Conservation (phyloP, 2,888 invertebrate genomes). For the Sipunculus nudus region DNA sequence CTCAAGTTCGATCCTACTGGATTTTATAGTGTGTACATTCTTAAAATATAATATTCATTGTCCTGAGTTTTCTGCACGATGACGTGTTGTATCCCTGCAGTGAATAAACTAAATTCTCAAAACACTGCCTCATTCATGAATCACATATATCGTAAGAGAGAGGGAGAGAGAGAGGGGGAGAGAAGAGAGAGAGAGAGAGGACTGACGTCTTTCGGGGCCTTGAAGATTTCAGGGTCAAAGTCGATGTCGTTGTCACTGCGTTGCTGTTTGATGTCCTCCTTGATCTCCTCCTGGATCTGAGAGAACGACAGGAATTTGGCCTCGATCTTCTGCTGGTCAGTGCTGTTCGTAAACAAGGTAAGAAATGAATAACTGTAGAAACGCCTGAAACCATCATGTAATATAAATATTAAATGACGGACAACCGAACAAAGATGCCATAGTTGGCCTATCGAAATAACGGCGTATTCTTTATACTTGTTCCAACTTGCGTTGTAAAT, state of each 20-base stretch:
- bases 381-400: background rate
- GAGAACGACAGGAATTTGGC: constrained; percentile 49
- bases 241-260: constrained; percentile 52
- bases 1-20: too few species aligned
- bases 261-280: constrained; percentile 38
- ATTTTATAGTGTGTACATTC: background rate
- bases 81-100: too few species aligned
- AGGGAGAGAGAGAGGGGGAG: too few species aligned
- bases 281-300: constrained; percentile 48
- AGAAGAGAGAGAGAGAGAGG: too few species aligned
- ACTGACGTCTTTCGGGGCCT: constrained; percentile 54
- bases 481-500: too few species aligned
- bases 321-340: constrained; percentile 34
- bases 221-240: constrained; percentile 55
- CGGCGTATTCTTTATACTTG: too few species aligned
- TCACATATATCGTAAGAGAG: too few species aligned
- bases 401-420: background rate
- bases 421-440: constrained; percentile 4
- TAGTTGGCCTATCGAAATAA: too few species aligned
- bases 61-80: too few species aligned
- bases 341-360: constrained; percentile 18
- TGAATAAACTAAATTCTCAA: too few species aligned
- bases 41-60: background rate
- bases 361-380: background rate
- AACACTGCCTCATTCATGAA: too few species aligned